phyloP scores from a whole-genome alignment of 2,797 vertebrate genomes.

The Lophotriccus pileatus region DNA sequence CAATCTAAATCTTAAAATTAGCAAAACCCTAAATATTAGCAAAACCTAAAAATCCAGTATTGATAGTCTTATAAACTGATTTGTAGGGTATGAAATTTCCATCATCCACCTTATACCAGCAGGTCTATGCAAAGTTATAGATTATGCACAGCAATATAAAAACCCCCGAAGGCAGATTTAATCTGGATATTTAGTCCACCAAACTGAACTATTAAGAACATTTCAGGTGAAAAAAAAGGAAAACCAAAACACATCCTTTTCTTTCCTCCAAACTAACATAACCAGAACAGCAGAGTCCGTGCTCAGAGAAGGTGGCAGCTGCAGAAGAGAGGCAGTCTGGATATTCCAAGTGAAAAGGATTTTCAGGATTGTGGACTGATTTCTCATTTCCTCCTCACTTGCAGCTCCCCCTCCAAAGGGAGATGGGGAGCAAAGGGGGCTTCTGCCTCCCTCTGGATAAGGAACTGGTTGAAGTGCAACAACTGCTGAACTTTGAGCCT shows the following conservation, averaged over 20 bases:
- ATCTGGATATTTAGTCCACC: not conserved
- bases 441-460: not conserved
- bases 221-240: not conserved
- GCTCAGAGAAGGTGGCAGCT: not conserved
- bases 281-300: not conserved
- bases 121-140: not conserved
- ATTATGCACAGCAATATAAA: not conserved
- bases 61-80: not conserved
- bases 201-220: not conserved
- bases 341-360: not conserved
- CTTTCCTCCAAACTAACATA: not conserved
- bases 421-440: not conserved
- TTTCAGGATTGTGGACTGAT: not conserved
- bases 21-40: not conserved
- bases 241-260: rapidly evolving
- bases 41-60: not conserved
- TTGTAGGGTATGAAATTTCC: not conserved
- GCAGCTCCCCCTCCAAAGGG: not conserved
- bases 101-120: not conserved
- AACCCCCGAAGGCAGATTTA: not conserved
- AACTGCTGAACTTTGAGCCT: not conserved
- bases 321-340: not conserved
- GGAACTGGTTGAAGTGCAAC: not conserved
- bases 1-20: not conserved
- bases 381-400: not conserved